phyloP scores from a whole-genome alignment of 2,888 invertebrate species.

The Ophioninae sp. region DNA sequence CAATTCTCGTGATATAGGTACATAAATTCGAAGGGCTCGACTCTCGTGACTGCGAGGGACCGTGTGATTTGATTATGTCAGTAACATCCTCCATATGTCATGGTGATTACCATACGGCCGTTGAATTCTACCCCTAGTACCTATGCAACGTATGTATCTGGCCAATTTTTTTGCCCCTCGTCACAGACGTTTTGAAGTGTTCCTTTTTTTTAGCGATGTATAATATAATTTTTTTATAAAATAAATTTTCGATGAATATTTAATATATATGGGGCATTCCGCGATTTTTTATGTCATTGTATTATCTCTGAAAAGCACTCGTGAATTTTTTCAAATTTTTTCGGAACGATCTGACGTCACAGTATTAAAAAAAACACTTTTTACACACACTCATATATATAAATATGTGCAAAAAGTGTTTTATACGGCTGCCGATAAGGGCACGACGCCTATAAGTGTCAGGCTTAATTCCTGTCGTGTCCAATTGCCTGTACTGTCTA shows the following conservation, averaged over 20 bases:
- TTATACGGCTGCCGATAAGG: conserved; percentile 44
- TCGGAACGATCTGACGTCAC: too few species aligned
- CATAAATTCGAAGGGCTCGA: conserved; percentile 47
- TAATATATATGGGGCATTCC: too few species aligned
- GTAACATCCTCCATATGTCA: conserved; percentile 73
- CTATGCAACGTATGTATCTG: conserved; percentile 33
- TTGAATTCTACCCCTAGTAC: conserved; percentile 24
- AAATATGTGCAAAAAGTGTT: conserved; percentile 2
- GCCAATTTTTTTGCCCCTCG: conserved; percentile 37
- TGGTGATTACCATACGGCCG: conserved; percentile 69
- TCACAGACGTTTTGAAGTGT: not conserved
- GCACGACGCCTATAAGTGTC: not conserved
- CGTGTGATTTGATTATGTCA: conserved; percentile 74
- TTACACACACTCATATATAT: not conserved
- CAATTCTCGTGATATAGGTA: conserved; percentile 38
- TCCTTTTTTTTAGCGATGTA: not conserved
- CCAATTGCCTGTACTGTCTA: conserved; percentile 60
- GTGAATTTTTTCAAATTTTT: too few species aligned
- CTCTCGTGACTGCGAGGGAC: conserved; percentile 62
- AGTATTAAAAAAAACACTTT: not conserved
- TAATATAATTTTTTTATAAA: not conserved
- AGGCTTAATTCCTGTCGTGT: conserved; percentile 49
- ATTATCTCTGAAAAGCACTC: too few species aligned
- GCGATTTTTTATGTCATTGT: too few species aligned
- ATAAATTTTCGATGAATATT: too few species aligned